Evolutionary conservation across 2,888 invertebrate species (phyloP).

Genomic region (Liodrosophila aerea): DNA sequence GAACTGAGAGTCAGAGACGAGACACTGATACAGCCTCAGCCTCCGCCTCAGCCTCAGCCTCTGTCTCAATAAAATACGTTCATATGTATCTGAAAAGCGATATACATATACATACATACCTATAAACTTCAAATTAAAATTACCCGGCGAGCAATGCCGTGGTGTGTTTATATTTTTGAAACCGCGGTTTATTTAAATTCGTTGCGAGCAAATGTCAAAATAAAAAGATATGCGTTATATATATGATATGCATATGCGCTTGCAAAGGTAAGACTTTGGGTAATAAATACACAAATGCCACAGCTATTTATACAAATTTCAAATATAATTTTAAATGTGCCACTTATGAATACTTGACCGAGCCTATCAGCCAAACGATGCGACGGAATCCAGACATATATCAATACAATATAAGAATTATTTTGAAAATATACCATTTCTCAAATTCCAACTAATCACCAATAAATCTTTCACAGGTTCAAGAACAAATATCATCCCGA

Average conservation of each 20-base stretch:
- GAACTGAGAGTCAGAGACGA: conserved; percentile 46
- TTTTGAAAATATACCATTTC: no score
- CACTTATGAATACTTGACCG: conserved; percentile 2
- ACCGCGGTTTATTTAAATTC: conserved; percentile 82
- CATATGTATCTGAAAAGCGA: conserved; percentile 33
- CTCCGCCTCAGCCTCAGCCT: no score
- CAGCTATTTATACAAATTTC: conserved; percentile 27
- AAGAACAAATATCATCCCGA: conserved; percentile 99
- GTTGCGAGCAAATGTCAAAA: conserved; percentile 62
- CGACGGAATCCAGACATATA: conserved; percentile 11
- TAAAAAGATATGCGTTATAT: conserved; percentile 38
- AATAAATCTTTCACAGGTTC: conserved; percentile 89
- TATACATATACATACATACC: conserved; percentile 6
- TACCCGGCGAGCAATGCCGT: conserved; percentile 83
- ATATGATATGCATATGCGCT: conserved; percentile 61
- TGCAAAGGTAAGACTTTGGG: conserved; percentile 82
- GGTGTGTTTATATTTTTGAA: conserved; percentile 73
- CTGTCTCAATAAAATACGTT: conserved; percentile 26
- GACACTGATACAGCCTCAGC: conserved; percentile 25
- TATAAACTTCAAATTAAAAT: conserved; percentile 61
- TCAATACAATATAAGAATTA: neutral
- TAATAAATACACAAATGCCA: conserved; percentile 49
- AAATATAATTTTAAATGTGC: conserved; percentile 10
- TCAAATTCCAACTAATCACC: neutral
- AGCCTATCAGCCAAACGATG: conserved; percentile 24